Evolutionary conservation across 1,140 invertebrate species (phyloP).

Genomic region (Bombus difficillimus): DNA sequence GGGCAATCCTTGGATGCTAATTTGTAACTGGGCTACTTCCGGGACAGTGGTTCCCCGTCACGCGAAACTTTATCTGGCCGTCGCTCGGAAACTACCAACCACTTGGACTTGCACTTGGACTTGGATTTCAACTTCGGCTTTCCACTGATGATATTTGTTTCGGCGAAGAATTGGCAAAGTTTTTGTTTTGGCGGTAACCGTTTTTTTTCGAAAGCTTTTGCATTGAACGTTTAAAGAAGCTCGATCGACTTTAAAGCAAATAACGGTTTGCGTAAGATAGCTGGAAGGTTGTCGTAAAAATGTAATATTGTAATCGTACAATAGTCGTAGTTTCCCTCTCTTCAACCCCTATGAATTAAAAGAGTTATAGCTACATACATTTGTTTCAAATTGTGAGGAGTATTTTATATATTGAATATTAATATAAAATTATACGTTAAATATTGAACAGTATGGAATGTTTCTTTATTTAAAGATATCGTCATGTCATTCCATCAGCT

Average conservation of each 20-base stretch:
- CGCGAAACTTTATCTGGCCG: constrained; percentile 63
- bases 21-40: constrained; percentile 82
- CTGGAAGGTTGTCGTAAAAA: neutral
- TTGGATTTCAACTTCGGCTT: neutral
- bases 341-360: neutral
- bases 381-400: no score
- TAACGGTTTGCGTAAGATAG: neutral
- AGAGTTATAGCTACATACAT: no score
- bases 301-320: no score
- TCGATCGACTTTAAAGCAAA: neutral
- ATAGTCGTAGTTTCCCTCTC: no score
- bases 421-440: neutral
- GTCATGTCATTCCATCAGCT: no score
- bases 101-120: neutral
- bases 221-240: neutral
- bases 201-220: neutral
- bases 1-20: constrained; percentile 81
- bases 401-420: neutral
- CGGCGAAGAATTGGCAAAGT: constrained; percentile 38
- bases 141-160: neutral
- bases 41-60: constrained; percentile 77
- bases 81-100: constrained; percentile 55
- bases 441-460: neutral
- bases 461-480: no score
- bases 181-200: neutral